A percentile compares a stretch with the other conserved stretches of the same genome.
Conservation (phyloP, 1,140 invertebrate species). For the Oncopodura yosiiana region DNA sequence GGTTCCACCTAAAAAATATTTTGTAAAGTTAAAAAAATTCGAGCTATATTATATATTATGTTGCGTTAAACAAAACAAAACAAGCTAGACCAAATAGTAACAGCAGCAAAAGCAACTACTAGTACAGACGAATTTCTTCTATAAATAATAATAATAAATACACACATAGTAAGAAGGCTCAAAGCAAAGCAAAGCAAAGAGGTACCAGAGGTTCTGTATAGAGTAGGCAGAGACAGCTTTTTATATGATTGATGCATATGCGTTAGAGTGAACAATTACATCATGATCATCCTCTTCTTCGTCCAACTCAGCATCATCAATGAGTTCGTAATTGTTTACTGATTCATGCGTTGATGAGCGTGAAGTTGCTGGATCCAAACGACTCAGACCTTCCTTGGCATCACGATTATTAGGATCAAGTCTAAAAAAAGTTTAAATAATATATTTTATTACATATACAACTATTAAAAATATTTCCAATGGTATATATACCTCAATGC, state of each 20-base stretch:
- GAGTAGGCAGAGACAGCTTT: no score
- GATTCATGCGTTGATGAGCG: slow-evolving; percentile 44
- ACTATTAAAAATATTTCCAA: not conserved
- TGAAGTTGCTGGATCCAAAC: slow-evolving; percentile 47
- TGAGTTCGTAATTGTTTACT: slow-evolving; percentile 49
- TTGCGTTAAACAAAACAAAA: no score
- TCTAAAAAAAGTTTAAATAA: slow-evolving; percentile 39
- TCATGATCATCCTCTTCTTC: slow-evolving; percentile 39
- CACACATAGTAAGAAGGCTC: no score
- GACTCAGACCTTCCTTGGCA: slow-evolving; percentile 58
- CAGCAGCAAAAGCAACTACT: no score
- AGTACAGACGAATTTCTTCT: no score
- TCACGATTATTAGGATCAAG: slow-evolving; percentile 57
- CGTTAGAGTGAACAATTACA: not conserved
- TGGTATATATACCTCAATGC: slow-evolving; percentile 51
- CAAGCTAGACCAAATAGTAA: no score
- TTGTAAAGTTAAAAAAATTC: no score
- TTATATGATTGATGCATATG: no score
- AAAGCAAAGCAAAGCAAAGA: no score
- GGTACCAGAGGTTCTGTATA: no score
- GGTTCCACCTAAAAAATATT: slow-evolving; percentile 17
- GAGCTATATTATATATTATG: no score
- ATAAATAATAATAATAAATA: no score
- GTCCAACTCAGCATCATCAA: slow-evolving; percentile 46
- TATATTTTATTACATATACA: slow-evolving; percentile 1